Base-by-base conservation (phyloP, 2,797 vertebrate genomes). In the Sandelia bainsii region DNA sequence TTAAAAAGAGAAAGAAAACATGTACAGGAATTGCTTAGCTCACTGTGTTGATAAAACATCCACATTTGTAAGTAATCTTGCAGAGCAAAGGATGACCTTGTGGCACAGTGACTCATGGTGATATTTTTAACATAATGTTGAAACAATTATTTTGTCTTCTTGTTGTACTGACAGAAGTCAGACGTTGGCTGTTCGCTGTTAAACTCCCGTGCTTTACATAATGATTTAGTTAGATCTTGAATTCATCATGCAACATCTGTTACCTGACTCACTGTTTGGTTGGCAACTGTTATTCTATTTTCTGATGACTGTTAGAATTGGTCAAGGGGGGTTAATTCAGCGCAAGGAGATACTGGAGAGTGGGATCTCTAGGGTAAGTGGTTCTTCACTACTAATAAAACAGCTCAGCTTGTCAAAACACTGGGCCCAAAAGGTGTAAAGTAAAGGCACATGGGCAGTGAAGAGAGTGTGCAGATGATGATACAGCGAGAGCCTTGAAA, bases 281-380 rank as follows among this genome's bases (percentile, higher is more conserved):
- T 58, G 50, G 63, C 52, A 34, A 45, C 52, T 48, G 54, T 64
- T 52, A 69, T 69, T 87, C 29, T 60, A 14, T 71, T 73, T 50
- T 51, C 51, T 59, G 56, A 74, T 76, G 67, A 79, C 51, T 78
- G 64, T 66, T 48, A 49, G 59, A 69, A 45, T 63, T 32, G 54
- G 58, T 51, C 17, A 40, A 64, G 51, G 52, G 74, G 61, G 68
- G 75, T 77, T 74, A 44, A 73, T 50, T 87, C 59, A 87, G 77
- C 23, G 51, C 73, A 75, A 57, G 59, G 71, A 56, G 75, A 87
- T 78, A 83, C 73, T 78, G 79, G 76, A 75, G 75, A 72, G 73
- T 39, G 19, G 69, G 70, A 46, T 72, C 70, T 71, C 16, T 1
- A n/a, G 44, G 49, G 29, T 48, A 42, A 83, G 59, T 37, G 56